Evolutionary conservation across 1,140 invertebrate species (phyloP).

Genomic region (Drosophila murphyi): DNA sequence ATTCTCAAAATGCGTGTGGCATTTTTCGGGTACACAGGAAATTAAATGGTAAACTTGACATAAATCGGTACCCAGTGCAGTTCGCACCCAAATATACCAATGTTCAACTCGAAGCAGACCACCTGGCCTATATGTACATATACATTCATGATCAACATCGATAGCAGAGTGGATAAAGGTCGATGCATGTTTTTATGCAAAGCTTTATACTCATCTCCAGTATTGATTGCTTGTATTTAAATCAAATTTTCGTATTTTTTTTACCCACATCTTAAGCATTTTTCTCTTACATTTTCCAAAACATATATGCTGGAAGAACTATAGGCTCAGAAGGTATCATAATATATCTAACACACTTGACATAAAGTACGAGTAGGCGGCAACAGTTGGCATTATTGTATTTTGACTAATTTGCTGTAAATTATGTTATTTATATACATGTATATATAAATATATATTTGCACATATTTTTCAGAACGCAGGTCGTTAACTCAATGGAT

Average conservation of each 20-base stretch:
- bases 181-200: too few species aligned
- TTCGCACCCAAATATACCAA: not conserved
- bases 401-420: slow-evolving; percentile 49
- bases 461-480: slow-evolving; percentile 20
- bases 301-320: not conserved
- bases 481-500: slow-evolving; percentile 46
- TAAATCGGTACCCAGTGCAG: slow-evolving; percentile 40
- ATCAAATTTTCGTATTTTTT: too few species aligned
- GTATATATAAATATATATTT: slow-evolving; percentile 42
- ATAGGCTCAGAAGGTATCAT: too few species aligned
- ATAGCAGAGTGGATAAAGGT: too few species aligned
- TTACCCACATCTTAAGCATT: too few species aligned
- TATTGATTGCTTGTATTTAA: too few species aligned
- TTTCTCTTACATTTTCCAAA: too few species aligned
- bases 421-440: slow-evolving; percentile 35
- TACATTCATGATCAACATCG: too few species aligned
- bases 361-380: not conserved
- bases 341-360: too few species aligned
- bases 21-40: slow-evolving; percentile 53
- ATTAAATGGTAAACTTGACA: slow-evolving; percentile 62
- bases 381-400: slow-evolving; percentile 34
- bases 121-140: too few species aligned
- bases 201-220: too few species aligned
- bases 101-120: not conserved
- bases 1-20: slow-evolving; percentile 27